Evolutionary conservation across 2,113 vertebrate genomes (phyloP).

Genomic region (Poicephalus meyeri): DNA sequence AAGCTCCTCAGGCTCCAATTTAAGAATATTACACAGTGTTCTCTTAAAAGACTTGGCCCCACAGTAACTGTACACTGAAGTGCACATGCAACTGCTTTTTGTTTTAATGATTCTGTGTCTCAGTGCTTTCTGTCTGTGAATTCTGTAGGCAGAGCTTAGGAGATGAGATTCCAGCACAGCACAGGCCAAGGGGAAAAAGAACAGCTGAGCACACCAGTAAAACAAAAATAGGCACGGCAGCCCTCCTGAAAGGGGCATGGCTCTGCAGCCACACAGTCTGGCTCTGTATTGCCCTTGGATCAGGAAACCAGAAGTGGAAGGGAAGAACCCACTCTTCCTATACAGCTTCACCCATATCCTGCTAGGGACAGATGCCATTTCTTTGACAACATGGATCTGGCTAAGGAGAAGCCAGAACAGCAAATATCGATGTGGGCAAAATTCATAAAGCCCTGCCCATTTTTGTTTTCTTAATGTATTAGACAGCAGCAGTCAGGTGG

Average conservation of each 20-base stretch:
- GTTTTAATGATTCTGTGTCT: background rate
- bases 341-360: background rate
- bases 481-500: background rate
- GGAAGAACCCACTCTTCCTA: background rate
- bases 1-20: background rate
- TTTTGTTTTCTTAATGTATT: background rate
- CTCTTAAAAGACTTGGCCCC: background rate
- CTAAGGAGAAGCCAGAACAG: background rate
- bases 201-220: background rate
- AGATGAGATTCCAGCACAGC: background rate
- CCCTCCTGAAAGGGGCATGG: background rate
- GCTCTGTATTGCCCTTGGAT: background rate
- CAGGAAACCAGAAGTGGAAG: accelerated
- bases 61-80: background rate
- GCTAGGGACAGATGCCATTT: background rate
- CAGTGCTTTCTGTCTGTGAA: background rate
- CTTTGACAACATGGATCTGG: background rate
- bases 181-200: background rate
- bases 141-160: background rate
- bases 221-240: background rate
- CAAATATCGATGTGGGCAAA: background rate
- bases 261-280: background rate
- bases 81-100: background rate
- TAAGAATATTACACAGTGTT: accelerated
- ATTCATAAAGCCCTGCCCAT: background rate